These are phyloP conservation scores for Meganola albula DNA, from an alignment of 2,888 invertebrate genomes.

Conservation along the genomic window DNA sequence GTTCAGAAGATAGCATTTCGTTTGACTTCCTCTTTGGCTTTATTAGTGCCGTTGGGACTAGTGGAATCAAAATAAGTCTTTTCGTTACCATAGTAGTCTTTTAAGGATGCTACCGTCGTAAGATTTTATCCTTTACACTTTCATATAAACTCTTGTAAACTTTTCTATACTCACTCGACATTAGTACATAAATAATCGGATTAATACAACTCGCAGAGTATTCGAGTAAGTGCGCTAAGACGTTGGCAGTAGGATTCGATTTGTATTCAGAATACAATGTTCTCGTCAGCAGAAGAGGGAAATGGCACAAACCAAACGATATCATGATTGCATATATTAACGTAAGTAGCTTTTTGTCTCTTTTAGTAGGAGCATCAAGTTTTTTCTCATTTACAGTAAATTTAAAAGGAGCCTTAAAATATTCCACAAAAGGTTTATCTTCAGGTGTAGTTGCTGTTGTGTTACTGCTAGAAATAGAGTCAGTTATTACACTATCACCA, in stretches of 20 bases:
- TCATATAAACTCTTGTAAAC: slow-evolving; percentile 88
- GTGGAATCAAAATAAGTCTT: not conserved
- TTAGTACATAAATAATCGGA: slow-evolving; percentile 94
- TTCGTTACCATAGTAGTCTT: no score
- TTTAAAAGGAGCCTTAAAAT: slow-evolving; percentile 47
- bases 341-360: slow-evolving; percentile 84
- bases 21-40: no score
- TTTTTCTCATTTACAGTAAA: slow-evolving; percentile 48
- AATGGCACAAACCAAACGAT: slow-evolving; percentile 90
- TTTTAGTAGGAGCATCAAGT: slow-evolving; percentile 82
- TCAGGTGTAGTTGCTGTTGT: slow-evolving; percentile 2
- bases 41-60: no score
- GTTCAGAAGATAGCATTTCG: no score
- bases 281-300: slow-evolving; percentile 93
- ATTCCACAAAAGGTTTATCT: slow-evolving; percentile 18
- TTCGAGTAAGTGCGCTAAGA: slow-evolving; percentile 87
- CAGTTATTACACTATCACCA: slow-evolving; percentile 4
- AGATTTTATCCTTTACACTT: slow-evolving; percentile 40
- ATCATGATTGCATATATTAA: slow-evolving; percentile 96
- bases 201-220: slow-evolving; percentile 92
- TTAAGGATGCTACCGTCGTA: slow-evolving; percentile 16
- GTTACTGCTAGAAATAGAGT: slow-evolving; percentile 1
- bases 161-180: slow-evolving; percentile 93
- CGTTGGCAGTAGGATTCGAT: slow-evolving; percentile 81
- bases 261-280: slow-evolving; percentile 80